Base-by-base conservation (phyloP, 2,113 vertebrate species). In the Cyprinodon tularosa region DNA sequence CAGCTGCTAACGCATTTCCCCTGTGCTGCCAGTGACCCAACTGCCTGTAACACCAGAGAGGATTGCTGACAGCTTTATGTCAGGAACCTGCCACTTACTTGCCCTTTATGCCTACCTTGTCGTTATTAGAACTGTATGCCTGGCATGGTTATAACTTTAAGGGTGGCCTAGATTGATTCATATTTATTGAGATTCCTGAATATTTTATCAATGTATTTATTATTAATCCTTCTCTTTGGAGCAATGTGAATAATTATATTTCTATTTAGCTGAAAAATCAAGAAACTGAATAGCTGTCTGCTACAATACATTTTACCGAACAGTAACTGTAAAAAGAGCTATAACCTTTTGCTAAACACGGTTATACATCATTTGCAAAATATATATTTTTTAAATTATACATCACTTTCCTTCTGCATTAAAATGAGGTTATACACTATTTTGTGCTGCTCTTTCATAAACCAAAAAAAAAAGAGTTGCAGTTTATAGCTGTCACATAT, bases 21-120 rank as follows among this genome's bases (percentile, higher is more conserved):
- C 74, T 63, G 64, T 48, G 15, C 65, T 37, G 20, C 66, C 71
- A n/a, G 42, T 71, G 71, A 61, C 69, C 71, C 45, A 39, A 39
- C 40, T 62, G 62, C 62, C 62, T 62, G 4, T 50, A 57, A 74
- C 47, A 50, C 40, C 60, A 62, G 10, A 37, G 50, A 47, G 40
- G 48, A 68, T 38, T 42, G 66, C 47, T 62, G 50, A 74, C 45
- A 44, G 63, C 20, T 11, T 68, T 71, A 61, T 67, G 38, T 72
- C 57, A 66, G 64, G 62, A 36, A 39, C 62, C 22, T 22, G 53
- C 20, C 29, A 37, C 50, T 66, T 72, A 17, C 53, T 17, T 36
- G 0, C 60, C 45, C 13, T 60, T 61, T 71, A 48, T 78, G 62
- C 17, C 53, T 60, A 50, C 70, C 36, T 40, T 66, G 50, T 63